Evolutionary conservation across 1,140 invertebrate genomes (phyloP).

Genomic region (Diprion similis): DNA sequence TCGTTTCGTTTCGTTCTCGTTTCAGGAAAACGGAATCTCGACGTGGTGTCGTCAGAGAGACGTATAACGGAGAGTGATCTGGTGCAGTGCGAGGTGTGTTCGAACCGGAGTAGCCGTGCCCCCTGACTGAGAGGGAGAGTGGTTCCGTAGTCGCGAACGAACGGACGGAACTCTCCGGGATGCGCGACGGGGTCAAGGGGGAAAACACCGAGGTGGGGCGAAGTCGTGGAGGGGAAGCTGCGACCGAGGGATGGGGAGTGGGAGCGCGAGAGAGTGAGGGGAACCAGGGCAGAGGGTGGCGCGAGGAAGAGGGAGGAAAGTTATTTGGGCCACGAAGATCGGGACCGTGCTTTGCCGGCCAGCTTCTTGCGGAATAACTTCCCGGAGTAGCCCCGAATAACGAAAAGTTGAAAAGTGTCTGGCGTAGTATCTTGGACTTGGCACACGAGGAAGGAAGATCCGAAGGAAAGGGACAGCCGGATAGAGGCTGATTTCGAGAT

Average conservation of each 20-base stretch:
- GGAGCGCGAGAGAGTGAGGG: not conserved
- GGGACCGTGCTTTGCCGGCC: not conserved
- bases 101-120: not conserved
- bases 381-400: too few species aligned
- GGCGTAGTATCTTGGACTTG: too few species aligned
- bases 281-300: not conserved
- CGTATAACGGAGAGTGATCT: too few species aligned
- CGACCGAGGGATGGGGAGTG: not conserved
- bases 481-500: too few species aligned
- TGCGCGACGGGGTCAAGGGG: not conserved
- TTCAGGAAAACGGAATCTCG: too few species aligned
- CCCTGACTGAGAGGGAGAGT: slow-evolving; percentile 6
- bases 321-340: not conserved
- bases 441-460: too few species aligned
- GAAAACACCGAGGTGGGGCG: not conserved
- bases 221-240: not conserved
- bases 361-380: not conserved
- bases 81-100: not conserved
- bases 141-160: not conserved
- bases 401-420: too few species aligned
- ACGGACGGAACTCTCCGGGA: too few species aligned
- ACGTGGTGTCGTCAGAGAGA: too few species aligned
- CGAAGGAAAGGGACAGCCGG: too few species aligned
- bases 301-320: not conserved
- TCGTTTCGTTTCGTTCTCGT: too few species aligned